These are phyloP conservation scores for Notothenia rossii DNA, from an alignment of 2,113 vertebrate genomes.

Conservation along the genomic window DNA sequence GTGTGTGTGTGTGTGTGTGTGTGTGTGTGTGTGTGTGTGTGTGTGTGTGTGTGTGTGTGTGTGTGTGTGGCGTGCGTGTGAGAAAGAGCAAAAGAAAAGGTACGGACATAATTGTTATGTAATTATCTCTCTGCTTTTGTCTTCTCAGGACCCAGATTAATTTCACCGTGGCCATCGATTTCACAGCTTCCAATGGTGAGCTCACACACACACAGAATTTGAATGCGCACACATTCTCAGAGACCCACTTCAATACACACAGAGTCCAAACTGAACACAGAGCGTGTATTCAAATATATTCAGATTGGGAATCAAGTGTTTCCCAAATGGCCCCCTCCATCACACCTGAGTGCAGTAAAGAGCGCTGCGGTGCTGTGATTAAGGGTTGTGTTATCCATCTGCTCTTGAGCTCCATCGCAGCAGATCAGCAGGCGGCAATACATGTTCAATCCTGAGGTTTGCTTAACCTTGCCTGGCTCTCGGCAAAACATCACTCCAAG, in stretches of 20 bases:
- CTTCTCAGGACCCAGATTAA: constrained; percentile 96
- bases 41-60: constrained; percentile 11
- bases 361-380: constrained; percentile 56
- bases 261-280: neutral
- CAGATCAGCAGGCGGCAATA: neutral
- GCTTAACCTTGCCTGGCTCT: constrained; percentile 18
- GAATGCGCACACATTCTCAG: too few relatives aligned
- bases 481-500: neutral
- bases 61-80: neutral
- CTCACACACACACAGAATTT: neutral
- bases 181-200: constrained; percentile 99
- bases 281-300: constrained; percentile 72
- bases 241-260: too few relatives aligned
- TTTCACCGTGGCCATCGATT: constrained; percentile 99
- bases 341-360: constrained; percentile 62
- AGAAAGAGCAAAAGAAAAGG: neutral
- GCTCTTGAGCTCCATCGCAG: constrained; percentile 12
- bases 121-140: constrained; percentile 72
- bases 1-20: neutral
- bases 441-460: constrained; percentile 16
- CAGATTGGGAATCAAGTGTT: constrained; percentile 64
- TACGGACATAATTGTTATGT: constrained; percentile 33
- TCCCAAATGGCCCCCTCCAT: constrained; percentile 68
- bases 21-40: constrained; percentile 8
- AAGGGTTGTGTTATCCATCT: constrained; percentile 48